Evolutionary conservation across 2,113 vertebrate species (phyloP).

Genomic region (Trematocara stigmaticum): DNA sequence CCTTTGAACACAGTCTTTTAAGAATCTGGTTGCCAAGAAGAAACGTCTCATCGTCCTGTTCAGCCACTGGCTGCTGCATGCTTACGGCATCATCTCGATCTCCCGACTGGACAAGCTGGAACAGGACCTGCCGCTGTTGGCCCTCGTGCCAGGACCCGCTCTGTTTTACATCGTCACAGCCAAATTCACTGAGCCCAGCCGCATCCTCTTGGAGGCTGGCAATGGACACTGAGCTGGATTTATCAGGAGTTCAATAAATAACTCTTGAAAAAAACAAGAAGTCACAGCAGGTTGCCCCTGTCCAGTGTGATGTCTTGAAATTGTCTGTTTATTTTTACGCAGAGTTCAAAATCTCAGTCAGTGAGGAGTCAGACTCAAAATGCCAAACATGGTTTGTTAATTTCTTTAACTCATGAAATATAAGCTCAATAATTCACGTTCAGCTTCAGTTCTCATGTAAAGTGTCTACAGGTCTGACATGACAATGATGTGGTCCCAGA

Average conservation of each 20-base stretch:
- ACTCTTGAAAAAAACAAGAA: background rate
- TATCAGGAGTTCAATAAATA: background rate
- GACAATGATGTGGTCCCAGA: background rate
- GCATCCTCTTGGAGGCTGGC: slow-evolving; percentile 89
- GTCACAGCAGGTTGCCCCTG: background rate
- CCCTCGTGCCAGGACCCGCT: slow-evolving; percentile 89
- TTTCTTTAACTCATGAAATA: background rate
- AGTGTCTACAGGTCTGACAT: background rate
- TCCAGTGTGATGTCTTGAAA: background rate
- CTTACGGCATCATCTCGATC: slow-evolving; percentile 96
- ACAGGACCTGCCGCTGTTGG: slow-evolving; percentile 87
- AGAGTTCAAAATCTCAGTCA: background rate
- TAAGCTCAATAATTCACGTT: background rate
- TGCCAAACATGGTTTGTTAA: background rate
- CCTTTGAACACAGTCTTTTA: slow-evolving; percentile 82
- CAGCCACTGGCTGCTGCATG: slow-evolving; percentile 98
- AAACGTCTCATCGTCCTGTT: slow-evolving; percentile 93
- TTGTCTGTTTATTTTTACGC: background rate
- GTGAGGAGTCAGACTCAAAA: background rate
- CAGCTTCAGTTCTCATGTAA: background rate
- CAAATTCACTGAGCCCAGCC: slow-evolving; percentile 91
- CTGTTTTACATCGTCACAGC: slow-evolving; percentile 94
- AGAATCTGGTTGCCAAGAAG: slow-evolving; percentile 91
- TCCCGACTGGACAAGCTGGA: slow-evolving; percentile 89
- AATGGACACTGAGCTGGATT: slow-evolving; percentile 79